Conservation (phyloP, 2,797 vertebrate genomes). For the Varecia variegata region DNA sequence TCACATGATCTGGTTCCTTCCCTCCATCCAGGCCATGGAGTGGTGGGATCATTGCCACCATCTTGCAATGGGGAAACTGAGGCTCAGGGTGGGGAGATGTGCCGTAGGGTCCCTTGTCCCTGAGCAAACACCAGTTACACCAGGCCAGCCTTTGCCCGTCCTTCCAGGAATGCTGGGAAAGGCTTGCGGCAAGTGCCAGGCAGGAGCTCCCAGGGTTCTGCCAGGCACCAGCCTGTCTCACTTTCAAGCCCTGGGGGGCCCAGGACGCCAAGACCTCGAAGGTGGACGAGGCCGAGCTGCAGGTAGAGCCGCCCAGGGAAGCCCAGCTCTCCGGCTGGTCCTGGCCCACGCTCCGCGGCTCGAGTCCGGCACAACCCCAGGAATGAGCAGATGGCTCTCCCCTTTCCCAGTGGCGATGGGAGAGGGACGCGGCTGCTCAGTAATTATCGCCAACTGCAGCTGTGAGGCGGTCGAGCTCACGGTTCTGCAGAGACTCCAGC, state of each 20-base stretch:
- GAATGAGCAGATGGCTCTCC: constrained; percentile 48
- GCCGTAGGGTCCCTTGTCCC: neutral
- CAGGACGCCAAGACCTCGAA: accelerated
- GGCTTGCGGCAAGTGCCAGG: accelerated
- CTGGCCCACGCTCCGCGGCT: neutral
- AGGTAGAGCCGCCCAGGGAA: neutral
- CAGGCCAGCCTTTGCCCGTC: neutral
- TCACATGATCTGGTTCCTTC: accelerated
- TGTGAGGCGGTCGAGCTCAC: constrained; percentile 61
- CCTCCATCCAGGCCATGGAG: neutral
- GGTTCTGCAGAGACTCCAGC: constrained; percentile 30
- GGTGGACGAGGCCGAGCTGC: accelerated
- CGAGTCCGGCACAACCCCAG: constrained; percentile 19
- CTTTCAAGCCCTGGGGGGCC: neutral
- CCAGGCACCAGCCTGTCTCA: neutral
- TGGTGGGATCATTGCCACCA: accelerated
- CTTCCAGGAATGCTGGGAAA: neutral
- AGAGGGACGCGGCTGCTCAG: constrained; percentile 51
- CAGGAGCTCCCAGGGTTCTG: neutral
- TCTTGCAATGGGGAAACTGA: neutral
- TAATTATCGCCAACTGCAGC: constrained; percentile 70
- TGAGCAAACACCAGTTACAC: neutral
- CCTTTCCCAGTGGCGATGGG: neutral
- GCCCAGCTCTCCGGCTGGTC: neutral
- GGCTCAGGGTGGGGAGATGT: neutral